A percentile compares a stretch with the other conserved stretches of the same genome.
These are phyloP conservation scores for Pseudorasbora parva DNA, from an alignment of 2,113 vertebrate genomes.

Conservation along the genomic window DNA sequence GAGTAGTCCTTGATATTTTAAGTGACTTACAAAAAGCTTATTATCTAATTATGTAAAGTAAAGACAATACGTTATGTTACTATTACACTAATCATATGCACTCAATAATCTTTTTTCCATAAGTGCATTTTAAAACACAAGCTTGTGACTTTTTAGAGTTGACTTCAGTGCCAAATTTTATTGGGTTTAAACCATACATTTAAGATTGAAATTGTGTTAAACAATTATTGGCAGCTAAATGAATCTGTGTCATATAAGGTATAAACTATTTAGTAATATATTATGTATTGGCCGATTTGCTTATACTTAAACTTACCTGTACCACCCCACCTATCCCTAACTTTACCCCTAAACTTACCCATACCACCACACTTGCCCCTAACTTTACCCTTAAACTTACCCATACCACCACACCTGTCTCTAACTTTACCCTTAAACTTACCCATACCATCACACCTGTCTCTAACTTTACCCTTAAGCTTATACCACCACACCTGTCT, in stretches of 20 bases:
- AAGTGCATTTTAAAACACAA: neutral
- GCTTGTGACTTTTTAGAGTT: neutral
- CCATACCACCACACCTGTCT: too few species aligned
- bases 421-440: too few species aligned
- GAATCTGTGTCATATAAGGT: neutral
- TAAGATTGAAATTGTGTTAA: neutral
- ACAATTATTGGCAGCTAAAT: neutral
- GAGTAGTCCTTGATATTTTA: neutral
- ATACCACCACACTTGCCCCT: too few species aligned
- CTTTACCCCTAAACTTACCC: too few species aligned
- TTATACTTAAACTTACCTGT: too few species aligned
- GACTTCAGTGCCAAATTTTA: neutral
- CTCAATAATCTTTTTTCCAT: neutral
- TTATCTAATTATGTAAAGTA: neutral
- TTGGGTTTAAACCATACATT: neutral
- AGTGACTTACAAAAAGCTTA: neutral
- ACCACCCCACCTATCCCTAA: too few species aligned
- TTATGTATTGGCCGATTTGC: neutral
- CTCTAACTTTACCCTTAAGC: too few species aligned
- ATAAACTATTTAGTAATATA: neutral
- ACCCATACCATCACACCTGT: too few species aligned
- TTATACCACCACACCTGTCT: too few species aligned
- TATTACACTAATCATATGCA: neutral
- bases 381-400: too few species aligned
- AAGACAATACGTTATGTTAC: neutral